phyloP scores from a whole-genome alignment of 92 coral and sea anemone genomes.

The Diadumene lineata region DNA sequence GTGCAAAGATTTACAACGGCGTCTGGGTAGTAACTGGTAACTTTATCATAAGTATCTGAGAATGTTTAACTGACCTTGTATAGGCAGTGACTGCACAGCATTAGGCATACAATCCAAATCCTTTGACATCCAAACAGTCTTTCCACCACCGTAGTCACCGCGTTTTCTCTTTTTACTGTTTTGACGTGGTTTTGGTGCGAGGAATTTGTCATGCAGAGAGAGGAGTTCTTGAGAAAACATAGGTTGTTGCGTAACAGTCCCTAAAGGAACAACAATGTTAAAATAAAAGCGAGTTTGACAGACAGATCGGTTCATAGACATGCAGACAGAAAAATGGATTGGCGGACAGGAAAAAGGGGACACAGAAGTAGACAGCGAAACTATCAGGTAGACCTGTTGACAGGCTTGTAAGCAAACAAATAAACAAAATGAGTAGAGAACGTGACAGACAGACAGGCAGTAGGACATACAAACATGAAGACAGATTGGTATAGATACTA shows the following conservation, averaged over 20 bases:
- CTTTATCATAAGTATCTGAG: not conserved
- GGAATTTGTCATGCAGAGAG: not conserved
- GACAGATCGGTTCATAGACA: not conserved
- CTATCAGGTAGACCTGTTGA: too few relatives aligned
- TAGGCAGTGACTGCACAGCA: not conserved
- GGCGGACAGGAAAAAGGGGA: too few relatives aligned
- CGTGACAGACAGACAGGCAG: not conserved
- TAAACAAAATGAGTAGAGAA: too few relatives aligned
- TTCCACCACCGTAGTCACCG: not conserved
- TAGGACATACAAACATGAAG: not conserved
- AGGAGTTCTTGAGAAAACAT: constrained; percentile 1
- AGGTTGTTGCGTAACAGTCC: constrained; percentile 5
- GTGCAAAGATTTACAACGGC: too few relatives aligned
- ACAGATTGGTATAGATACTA: not conserved
- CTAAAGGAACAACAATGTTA: not conserved
- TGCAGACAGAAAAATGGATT: not conserved
- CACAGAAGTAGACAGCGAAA: too few relatives aligned
- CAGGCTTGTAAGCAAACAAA: too few relatives aligned
- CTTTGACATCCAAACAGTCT: constrained; percentile 8
- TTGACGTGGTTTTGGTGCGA: constrained; percentile 1
- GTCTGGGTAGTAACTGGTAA: not conserved
- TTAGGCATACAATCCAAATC: not conserved
- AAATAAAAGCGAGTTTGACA: too few relatives aligned
- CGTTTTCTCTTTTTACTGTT: constrained; percentile 30
- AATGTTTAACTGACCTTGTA: not conserved